A percentile compares a stretch with the other conserved stretches of the same genome.
These are phyloP conservation scores for Eidolon dupreanum DNA, from an alignment of 2,797 vertebrate genomes.

Conservation along the genomic window DNA sequence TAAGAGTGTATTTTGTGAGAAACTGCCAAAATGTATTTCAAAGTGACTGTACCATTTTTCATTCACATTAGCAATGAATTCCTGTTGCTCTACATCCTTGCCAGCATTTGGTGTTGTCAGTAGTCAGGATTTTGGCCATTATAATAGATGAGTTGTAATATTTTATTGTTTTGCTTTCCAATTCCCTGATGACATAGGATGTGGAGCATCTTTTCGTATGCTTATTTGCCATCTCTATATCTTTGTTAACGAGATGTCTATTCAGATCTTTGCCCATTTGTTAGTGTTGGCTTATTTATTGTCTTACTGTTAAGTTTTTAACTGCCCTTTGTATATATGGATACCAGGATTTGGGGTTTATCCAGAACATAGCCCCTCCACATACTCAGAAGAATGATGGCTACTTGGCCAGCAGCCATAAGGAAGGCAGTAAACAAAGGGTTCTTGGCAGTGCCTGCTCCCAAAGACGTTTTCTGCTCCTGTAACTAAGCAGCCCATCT, in stretches of 20 bases:
- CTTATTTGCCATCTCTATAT: background rate
- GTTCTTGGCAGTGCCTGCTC: no score
- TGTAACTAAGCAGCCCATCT: no score
- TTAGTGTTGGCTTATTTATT: background rate
- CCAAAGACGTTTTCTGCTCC: no score
- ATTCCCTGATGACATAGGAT: background rate
- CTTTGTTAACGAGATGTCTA: background rate
- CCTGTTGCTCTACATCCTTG: background rate
- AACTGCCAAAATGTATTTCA: background rate
- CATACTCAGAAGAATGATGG: no score
- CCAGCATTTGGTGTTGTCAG: background rate
- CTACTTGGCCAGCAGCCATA: no score
- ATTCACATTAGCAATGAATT: background rate
- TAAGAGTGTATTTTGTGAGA: no score
- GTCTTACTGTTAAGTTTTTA: background rate
- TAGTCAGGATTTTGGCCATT: background rate
- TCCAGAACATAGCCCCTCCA: no score
- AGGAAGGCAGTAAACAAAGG: no score
- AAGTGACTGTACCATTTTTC: background rate
- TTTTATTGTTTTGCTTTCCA: background rate
- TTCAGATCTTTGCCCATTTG: background rate
- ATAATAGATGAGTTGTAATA: background rate
- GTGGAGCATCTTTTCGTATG: background rate
- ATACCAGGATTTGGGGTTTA: background rate
- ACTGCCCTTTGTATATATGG: background rate